Base-by-base conservation (phyloP, 2,113 vertebrate genomes). In the Pelobates fuscus region DNA sequence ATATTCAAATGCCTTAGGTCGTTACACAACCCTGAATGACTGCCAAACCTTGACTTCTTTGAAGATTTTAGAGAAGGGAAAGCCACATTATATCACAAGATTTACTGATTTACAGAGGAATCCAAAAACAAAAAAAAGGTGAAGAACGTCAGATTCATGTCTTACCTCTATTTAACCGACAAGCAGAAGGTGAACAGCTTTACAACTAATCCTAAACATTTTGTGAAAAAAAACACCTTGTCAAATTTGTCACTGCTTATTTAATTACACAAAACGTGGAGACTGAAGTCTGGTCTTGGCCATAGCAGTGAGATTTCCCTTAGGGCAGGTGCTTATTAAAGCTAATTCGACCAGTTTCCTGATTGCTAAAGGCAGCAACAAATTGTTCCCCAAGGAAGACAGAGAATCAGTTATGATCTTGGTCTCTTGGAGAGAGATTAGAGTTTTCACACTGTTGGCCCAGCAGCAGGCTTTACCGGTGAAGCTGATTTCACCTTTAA, bases 331-430 rank as follows among this genome's bases (percentile, higher is more conserved):
- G 80, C 78, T 83, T 88, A 80, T 81, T 81, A 86, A 85, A 89
- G 82, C 82, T 83, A 86, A 85, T 89, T 89, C 84, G 80, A 86
- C 84, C 79, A 87, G 85, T 87, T 87, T 88, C 87, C 85, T 92
- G 89, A 91, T 91, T 90, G 84, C 88, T 87, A 80, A 85, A 82
- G 83, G 85, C 86, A 86, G 83, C 81, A 86, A 88, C 80, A 91
- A 89, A 91, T 82, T 88, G 82, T 87, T 88, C 90, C 87, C 87
- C 87, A 84, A 85, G 87, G 90, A 89, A 87, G 81, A 84, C 67
- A 85, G 86, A 83, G 86, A 91, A 88, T 90, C 89, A 89, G 88
- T 89, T 92, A 88, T 88, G 87, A 91, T 89, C 88, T 90, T 89
- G 88, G 86, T 88, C 83, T 90, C 87, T 87, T 55, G 0, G 78